Conservation (phyloP, 2,888 invertebrate species). For the Agrochola litura region DNA sequence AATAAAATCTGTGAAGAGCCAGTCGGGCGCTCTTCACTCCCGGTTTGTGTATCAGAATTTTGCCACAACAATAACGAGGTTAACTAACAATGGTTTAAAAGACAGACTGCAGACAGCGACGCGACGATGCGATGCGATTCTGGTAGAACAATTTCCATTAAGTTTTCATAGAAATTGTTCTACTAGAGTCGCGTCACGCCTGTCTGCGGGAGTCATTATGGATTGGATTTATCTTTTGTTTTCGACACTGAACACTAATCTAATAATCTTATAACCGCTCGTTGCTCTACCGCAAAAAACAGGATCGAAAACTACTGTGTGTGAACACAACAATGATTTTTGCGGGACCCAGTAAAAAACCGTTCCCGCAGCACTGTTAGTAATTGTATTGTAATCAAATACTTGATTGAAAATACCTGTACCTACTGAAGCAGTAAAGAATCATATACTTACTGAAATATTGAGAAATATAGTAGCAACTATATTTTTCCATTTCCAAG, state of each 20-base stretch:
- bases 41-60: background rate
- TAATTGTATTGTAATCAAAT: background rate
- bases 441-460: background rate
- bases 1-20: background rate
- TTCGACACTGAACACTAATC: background rate
- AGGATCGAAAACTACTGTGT: too few species aligned
- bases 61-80: background rate
- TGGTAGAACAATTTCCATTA: too few species aligned
- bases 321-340: too few species aligned
- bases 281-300: too few species aligned
- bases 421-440: background rate
- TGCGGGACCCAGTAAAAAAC: too few species aligned
- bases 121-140: too few species aligned
- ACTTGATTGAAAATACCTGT: background rate
- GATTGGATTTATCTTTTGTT: background rate
- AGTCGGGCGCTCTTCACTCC: background rate
- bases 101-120: too few species aligned
- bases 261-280: too few species aligned
- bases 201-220: too few species aligned
- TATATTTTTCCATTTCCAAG: background rate
- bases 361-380: too few species aligned
- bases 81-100: background rate
- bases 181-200: too few species aligned
- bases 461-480: background rate
- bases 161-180: too few species aligned